A percentile compares a stretch with the other conserved stretches of the same genome.
Evolutionary conservation across 2,888 invertebrate species (phyloP).

Genomic region (Imbricaverruca yamaguchii): DNA sequence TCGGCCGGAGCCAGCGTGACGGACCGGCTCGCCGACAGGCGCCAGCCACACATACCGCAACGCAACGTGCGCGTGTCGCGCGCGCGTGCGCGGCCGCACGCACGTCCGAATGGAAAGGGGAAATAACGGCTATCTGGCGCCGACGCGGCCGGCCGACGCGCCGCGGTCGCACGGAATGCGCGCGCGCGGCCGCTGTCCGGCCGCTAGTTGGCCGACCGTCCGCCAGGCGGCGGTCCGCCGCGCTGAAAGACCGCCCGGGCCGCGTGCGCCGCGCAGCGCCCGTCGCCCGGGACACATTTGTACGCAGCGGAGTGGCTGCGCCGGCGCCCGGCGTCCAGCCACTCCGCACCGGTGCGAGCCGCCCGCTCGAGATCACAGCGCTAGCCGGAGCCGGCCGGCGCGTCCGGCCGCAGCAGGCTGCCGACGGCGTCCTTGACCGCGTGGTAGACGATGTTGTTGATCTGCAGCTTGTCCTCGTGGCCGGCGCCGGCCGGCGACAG

Average conservation of each 20-base stretch:
- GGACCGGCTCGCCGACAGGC: too few species aligned
- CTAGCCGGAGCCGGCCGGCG: constrained; percentile 10
- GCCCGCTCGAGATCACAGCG: background rate
- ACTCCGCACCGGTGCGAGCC: background rate
- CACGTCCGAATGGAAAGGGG: too few species aligned
- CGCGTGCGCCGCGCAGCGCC: background rate
- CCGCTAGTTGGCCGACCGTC: background rate
- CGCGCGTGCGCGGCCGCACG: too few species aligned
- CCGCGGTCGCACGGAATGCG: background rate
- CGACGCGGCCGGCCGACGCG: too few species aligned
- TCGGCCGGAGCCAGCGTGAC: background rate
- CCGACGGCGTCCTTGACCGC: constrained; percentile 88
- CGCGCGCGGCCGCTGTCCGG: background rate
- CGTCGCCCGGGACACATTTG: background rate
- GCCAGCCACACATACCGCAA: background rate
- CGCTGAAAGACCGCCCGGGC: constrained; percentile 1
- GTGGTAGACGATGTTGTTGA: constrained; percentile 97
- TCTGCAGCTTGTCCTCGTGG: constrained; percentile 96
- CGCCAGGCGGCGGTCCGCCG: background rate
- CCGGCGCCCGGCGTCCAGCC: background rate
- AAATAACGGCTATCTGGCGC: too few species aligned
- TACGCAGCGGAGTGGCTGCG: background rate
- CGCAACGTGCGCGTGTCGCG: background rate
- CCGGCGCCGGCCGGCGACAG: constrained; percentile 89
- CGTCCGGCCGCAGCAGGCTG: constrained; percentile 42